These are phyloP conservation scores for Salticus scenicus DNA, from an alignment of 2,888 invertebrate species.

Conservation along the genomic window DNA sequence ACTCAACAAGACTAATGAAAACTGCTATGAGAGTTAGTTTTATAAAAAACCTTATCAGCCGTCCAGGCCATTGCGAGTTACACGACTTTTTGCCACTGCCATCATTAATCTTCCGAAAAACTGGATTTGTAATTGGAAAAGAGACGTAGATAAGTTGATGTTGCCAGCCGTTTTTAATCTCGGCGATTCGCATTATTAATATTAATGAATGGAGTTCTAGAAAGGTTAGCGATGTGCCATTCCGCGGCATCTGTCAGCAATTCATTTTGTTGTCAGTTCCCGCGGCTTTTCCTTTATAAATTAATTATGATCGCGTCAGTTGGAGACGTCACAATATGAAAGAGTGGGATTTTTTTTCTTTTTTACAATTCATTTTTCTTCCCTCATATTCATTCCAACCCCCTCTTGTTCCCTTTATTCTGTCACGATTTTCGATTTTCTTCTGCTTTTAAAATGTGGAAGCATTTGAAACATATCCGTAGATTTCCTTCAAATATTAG, in stretches of 20 bases:
- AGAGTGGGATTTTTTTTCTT: background rate
- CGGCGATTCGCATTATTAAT: constrained; percentile 67
- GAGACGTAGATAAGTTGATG: constrained; percentile 57
- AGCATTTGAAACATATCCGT: too few species aligned
- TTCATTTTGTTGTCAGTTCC: constrained; percentile 65
- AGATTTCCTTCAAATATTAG: too few species aligned
- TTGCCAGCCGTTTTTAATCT: constrained; percentile 58
- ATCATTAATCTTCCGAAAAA: constrained; percentile 62
- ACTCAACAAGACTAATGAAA: constrained; percentile 56
- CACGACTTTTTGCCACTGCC: constrained; percentile 64
- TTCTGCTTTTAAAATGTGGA: too few species aligned
- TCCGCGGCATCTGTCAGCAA: constrained; percentile 64
- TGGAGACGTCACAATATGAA: constrained; percentile 38
- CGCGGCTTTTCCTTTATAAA: constrained; percentile 51
- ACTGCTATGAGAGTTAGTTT: constrained; percentile 15
- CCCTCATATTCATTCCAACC: background rate
- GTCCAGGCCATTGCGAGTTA: constrained; percentile 51
- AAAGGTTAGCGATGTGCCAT: constrained; percentile 43
- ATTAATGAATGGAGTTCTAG: constrained; percentile 55
- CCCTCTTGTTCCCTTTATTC: background rate
- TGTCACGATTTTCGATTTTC: too few species aligned
- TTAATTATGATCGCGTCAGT: constrained; percentile 61
- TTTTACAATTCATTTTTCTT: background rate
- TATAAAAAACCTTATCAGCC: constrained; percentile 59
- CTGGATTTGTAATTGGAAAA: constrained; percentile 67